phyloP scores from a whole-genome alignment of 2,113 vertebrate genomes.

The Gnathonemus echidnorhynchus region DNA sequence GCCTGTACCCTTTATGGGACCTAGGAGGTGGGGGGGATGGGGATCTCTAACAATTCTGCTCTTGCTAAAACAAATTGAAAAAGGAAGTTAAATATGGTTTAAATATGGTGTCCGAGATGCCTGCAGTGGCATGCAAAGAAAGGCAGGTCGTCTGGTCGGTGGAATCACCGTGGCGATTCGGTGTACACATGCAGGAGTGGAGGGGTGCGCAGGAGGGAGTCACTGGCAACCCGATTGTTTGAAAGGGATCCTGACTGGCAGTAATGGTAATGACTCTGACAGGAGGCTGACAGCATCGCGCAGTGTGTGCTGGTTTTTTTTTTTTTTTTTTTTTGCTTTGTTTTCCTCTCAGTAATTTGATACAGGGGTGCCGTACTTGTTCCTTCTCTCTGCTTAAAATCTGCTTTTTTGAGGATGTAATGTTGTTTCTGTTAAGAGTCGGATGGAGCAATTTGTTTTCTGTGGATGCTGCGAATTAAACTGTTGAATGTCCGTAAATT shows the following conservation, averaged over 20 bases:
- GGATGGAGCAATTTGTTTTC: too few relatives aligned
- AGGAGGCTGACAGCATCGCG: conserved; percentile 8
- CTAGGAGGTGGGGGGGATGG: too few relatives aligned
- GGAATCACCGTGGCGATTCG: not conserved
- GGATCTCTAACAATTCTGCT: not conserved
- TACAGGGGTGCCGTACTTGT: not conserved
- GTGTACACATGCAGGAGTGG: too few relatives aligned
- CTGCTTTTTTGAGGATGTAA: not conserved
- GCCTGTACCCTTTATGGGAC: not conserved
- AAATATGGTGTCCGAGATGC: not conserved
- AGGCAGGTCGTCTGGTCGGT: not conserved
- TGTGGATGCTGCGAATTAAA: not conserved
- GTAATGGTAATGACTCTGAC: conserved; percentile 29
- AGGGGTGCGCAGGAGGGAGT: not conserved
- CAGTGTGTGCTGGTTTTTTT: not conserved
- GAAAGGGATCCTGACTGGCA: conserved; percentile 19
- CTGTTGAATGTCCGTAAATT: not conserved
- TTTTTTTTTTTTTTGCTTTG: not conserved
- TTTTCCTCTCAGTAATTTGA: conserved; percentile 23
- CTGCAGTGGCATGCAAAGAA: not conserved
- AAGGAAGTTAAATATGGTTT: not conserved
- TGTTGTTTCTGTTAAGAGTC: not conserved
- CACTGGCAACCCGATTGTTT: conserved; percentile 20
- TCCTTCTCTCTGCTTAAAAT: not conserved
- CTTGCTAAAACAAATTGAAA: not conserved